These are phyloP conservation scores for Drosophila fungiperda DNA, from an alignment of 2,888 invertebrate species.

Conservation along the genomic window DNA sequence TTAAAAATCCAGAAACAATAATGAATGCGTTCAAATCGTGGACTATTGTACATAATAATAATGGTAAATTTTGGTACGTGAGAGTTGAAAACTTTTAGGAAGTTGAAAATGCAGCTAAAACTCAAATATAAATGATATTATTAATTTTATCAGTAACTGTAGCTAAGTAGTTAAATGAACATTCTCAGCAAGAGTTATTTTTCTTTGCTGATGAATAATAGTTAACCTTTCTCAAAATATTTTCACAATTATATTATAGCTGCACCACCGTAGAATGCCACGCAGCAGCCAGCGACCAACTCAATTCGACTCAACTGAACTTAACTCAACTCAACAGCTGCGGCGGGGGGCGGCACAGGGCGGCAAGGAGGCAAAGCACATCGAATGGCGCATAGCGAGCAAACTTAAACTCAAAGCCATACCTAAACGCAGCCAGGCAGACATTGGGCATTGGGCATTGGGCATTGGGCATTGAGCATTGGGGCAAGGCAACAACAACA, in stretches of 20 bases:
- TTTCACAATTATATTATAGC: background rate
- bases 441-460: background rate
- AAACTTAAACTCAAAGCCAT: slow-evolving; percentile 27
- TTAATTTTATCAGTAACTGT: background rate
- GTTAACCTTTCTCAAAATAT: background rate
- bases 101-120: background rate
- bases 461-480: background rate
- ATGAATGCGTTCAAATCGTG: background rate
- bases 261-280: slow-evolving; percentile 41
- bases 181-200: background rate
- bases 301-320: slow-evolving; percentile 56
- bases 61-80: background rate
- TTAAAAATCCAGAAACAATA: too few species aligned
- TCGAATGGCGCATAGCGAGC: slow-evolving; percentile 61
- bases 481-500: slow-evolving; percentile 15
- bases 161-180: background rate
- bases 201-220: background rate
- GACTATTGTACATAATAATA: background rate
- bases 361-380: slow-evolving; percentile 15
- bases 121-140: background rate
- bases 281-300: slow-evolving; percentile 37
- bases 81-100: background rate
- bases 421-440: slow-evolving; percentile 13
- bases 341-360: slow-evolving; percentile 19
- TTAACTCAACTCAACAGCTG: slow-evolving; percentile 45